Evolutionary conservation across 23 tunicate genomes (phyloP), one percentile per base, ranked within the genome.

Genomic region (Trididemnum miniatum): DNA sequence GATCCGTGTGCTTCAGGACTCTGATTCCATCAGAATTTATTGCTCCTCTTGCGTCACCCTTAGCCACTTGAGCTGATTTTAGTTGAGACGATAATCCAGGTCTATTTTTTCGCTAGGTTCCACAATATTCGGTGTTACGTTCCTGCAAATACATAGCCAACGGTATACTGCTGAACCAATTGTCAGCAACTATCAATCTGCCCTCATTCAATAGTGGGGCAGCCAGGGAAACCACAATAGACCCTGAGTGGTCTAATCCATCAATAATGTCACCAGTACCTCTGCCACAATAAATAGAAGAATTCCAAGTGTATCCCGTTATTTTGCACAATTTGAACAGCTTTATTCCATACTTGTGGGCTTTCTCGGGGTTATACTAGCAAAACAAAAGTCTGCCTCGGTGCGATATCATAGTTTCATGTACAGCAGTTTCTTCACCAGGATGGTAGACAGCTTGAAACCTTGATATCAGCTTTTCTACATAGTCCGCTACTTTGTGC

Each of bases 21-120:
- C 38, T 67, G 38, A 67, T 67, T 67, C 75, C 75, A 67, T 67
- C 38, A n/a, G 75, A 67, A 67, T 67, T 67, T 31, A 67, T 67
- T 67, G n/a, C 38, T 67, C 75, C 75, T 67, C n/a, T 67, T 67
- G 15, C 2, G 75, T 67, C 38, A 67, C 38, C n/a, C 37, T 31
- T 67, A 30, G 31, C 32, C n/a, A 67, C 75, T 67, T 67, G 31
- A 30, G 75, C 32, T 33, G 75, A 67, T 67, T 67, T 67, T 67
- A 31, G 38, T 33, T 67, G 75, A 31, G 38, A 67, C 32, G 75
- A 38, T 38, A 67, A 67, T 67, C 75, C 75, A 67, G 37, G 32
- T 67, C 75, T 67, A 67, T 67, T 67, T 67, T 67, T 67, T 67
- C 38, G 75, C 75, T 30, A 31, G 75, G 75, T 67, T 67, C 38